phyloP scores from a whole-genome alignment of 2,888 invertebrate species.

The Formica aserva region DNA sequence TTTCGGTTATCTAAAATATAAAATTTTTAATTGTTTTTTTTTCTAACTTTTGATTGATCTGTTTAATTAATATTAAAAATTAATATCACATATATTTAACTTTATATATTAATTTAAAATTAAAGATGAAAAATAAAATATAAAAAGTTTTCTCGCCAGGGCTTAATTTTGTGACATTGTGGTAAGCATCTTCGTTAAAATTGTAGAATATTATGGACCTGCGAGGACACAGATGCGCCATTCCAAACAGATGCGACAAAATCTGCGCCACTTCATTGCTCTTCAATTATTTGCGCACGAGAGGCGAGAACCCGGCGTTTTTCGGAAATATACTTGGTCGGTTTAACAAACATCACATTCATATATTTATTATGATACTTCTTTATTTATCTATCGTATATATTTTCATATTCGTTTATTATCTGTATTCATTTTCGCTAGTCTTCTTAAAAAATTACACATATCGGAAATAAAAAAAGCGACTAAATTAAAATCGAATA shows the following conservation, averaged over 20 bases:
- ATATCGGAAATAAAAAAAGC: background rate
- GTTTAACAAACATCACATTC: conserved; percentile 7
- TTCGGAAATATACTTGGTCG: conserved; percentile 81
- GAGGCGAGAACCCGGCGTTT: conserved; percentile 81
- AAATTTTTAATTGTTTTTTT: background rate
- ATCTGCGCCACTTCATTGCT: conserved; percentile 76
- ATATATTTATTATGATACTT: background rate
- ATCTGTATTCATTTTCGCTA: background rate
- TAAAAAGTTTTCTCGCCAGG: background rate
- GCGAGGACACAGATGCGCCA: conserved; percentile 79
- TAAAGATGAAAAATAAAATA: background rate
- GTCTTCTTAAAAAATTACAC: background rate
- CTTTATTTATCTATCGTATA: background rate
- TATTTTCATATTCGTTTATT: background rate
- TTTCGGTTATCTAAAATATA: background rate
- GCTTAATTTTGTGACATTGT: background rate
- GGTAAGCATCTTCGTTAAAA: background rate
- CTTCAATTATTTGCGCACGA: conserved; percentile 74
- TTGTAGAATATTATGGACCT: conserved; percentile 78
- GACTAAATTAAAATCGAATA: background rate
- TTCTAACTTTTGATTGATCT: background rate
- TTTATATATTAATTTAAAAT: background rate
- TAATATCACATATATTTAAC: background rate
- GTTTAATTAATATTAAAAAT: background rate
- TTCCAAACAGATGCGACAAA: conserved; percentile 75